Evolutionary conservation across 2,888 invertebrate species (phyloP).

Genomic region (Caenorhabditis macrosperma): DNA sequence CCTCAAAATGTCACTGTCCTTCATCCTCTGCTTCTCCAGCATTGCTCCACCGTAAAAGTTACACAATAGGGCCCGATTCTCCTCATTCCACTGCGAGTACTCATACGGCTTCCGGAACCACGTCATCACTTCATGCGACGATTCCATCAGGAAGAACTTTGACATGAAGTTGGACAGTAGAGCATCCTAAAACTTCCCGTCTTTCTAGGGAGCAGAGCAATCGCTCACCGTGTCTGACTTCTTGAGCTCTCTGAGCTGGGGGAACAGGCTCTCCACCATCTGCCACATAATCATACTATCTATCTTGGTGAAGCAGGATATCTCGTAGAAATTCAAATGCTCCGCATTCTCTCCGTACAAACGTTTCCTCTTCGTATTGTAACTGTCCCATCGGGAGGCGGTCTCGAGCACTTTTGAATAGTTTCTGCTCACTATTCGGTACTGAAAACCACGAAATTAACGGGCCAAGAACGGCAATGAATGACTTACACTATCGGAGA

Average conservation of each 20-base stretch:
- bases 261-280: neutral
- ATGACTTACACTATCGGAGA: no score
- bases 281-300: slow-evolving; percentile 21
- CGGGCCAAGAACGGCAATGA: no score
- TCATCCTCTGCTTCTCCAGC: neutral
- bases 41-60: slow-evolving; percentile 1
- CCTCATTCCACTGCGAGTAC: neutral
- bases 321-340: slow-evolving; percentile 10
- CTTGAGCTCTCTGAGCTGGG: neutral
- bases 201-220: no score
- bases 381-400: neutral
- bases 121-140: neutral
- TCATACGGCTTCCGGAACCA: neutral
- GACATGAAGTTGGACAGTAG: slow-evolving; percentile 8
- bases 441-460: neutral
- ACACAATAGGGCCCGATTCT: neutral
- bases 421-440: neutral
- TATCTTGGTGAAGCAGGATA: neutral
- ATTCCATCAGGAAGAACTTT: slow-evolving; percentile 9
- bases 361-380: neutral
- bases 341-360: slow-evolving; percentile 21
- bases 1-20: neutral
- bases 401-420: neutral
- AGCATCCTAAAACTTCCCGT: neutral
- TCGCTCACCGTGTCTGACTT: neutral